Percentiles rank a stretch among this genome's conserved stretches.
These are phyloP conservation scores for Gobiocypris rarus DNA, from an alignment of 2,113 vertebrate genomes.

Conservation along the genomic window DNA sequence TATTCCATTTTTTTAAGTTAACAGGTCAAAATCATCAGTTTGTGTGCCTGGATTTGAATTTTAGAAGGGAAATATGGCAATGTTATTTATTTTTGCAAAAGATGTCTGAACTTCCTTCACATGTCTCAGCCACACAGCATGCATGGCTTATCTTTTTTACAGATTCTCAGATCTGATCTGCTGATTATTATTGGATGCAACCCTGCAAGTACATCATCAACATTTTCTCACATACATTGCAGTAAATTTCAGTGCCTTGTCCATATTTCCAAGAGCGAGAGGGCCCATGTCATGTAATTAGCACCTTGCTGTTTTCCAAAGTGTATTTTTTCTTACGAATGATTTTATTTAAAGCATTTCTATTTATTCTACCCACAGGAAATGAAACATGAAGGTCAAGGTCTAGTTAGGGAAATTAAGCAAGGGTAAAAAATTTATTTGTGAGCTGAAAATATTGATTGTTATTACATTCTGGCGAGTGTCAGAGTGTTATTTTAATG, in stretches of 20 bases:
- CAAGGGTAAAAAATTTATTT: constrained; percentile 48
- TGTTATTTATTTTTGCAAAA: background rate
- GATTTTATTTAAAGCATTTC: background rate
- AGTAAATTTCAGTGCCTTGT: constrained; percentile 34
- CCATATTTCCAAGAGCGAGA: constrained; percentile 12
- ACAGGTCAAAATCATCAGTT: background rate
- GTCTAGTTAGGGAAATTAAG: constrained; percentile 51
- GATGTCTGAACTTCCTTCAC: background rate
- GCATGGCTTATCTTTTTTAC: no score
- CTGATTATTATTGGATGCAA: background rate
- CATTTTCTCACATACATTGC: constrained; percentile 25
- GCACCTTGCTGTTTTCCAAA: constrained; percentile 36
- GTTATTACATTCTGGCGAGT: constrained; percentile 35
- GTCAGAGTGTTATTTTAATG: constrained; percentile 44
- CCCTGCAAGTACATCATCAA: constrained; percentile 41
- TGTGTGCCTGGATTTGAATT: background rate
- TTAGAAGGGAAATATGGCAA: background rate
- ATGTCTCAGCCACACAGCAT: background rate
- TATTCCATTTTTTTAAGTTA: no score
- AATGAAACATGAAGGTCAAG: constrained; percentile 47
- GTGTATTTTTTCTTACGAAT: constrained; percentile 10
- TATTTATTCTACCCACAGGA: constrained; percentile 33
- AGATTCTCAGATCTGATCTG: no score
- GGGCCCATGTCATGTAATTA: constrained; percentile 36
- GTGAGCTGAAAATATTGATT: constrained; percentile 51